phyloP scores from a whole-genome alignment of 2,113 vertebrate species.

The Carlito syrichta region DNA sequence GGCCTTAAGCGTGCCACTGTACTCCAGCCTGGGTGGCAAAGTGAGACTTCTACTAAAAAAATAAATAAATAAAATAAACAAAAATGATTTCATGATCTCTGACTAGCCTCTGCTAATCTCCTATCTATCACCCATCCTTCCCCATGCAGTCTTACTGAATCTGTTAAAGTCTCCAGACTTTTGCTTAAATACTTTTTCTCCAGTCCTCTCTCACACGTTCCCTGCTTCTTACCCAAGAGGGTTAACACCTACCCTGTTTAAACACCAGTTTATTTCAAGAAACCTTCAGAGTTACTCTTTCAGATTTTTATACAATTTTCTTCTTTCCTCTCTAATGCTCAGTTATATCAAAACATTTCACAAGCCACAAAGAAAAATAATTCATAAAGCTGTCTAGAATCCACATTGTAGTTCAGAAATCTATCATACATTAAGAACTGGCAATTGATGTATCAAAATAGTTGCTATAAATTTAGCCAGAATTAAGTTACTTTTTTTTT shows the following conservation, averaged over 20 bases:
- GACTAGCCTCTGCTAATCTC: background rate
- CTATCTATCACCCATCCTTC: background rate
- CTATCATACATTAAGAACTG: background rate
- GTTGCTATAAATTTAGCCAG: background rate
- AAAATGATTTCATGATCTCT: background rate
- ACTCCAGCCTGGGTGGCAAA: no score
- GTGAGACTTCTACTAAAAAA: no score
- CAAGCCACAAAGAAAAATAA: background rate
- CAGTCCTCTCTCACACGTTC: background rate
- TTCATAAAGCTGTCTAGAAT: background rate
- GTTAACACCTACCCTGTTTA: background rate
- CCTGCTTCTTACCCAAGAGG: background rate
- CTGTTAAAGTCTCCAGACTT: background rate
- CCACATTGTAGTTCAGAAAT: background rate
- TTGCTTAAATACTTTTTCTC: background rate
- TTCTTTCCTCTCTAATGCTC: background rate
- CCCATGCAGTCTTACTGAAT: background rate
- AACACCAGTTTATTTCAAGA: background rate
- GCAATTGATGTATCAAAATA: background rate
- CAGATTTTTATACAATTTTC: background rate
- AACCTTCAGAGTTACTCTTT: background rate
- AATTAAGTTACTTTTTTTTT: background rate
- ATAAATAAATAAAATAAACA: no score
- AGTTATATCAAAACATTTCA: background rate
- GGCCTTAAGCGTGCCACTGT: no score